Percentiles rank a stretch among this genome's conserved stretches.
These are phyloP conservation scores for Microplitis manilae DNA, from an alignment of 2,888 invertebrate genomes.

Conservation along the genomic window DNA sequence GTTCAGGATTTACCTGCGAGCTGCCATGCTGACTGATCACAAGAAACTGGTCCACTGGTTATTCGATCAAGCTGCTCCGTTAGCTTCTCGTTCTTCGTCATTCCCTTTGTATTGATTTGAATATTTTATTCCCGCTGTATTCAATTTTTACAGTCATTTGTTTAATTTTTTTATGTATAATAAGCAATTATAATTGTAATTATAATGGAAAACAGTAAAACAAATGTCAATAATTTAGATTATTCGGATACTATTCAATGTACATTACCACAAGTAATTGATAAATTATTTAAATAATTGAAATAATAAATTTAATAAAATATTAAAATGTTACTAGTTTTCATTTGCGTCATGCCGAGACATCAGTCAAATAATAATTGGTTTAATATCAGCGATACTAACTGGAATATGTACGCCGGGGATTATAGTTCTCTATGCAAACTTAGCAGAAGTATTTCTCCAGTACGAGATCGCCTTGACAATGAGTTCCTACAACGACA, in stretches of 20 bases:
- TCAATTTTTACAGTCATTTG: slow-evolving; percentile 4
- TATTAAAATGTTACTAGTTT: slow-evolving; percentile 25
- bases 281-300: neutral
- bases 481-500: slow-evolving; percentile 20
- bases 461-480: slow-evolving; percentile 38
- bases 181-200: neutral
- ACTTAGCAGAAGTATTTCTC: slow-evolving; percentile 41
- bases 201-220: slow-evolving; percentile 10
- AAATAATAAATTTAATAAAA: neutral
- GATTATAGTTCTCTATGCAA: slow-evolving; percentile 41
- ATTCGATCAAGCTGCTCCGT: slow-evolving; percentile 37
- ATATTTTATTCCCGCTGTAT: neutral
- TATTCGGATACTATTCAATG: neutral
- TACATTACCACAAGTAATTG: slow-evolving; percentile 20
- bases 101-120: slow-evolving; percentile 16
- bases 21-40: slow-evolving; percentile 45
- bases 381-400: slow-evolving; percentile 34
- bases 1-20: slow-evolving; percentile 50
- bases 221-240: neutral
- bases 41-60: slow-evolving; percentile 51
- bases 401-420: slow-evolving; percentile 42
- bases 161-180: neutral
- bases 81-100: slow-evolving; percentile 6
- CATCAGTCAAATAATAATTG: slow-evolving; percentile 34
- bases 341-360: slow-evolving; percentile 41